Evolutionary conservation across 2,888 invertebrate species (phyloP), one percentile per base, ranked within the genome.

Genomic region (Trachelus troglodyta): DNA sequence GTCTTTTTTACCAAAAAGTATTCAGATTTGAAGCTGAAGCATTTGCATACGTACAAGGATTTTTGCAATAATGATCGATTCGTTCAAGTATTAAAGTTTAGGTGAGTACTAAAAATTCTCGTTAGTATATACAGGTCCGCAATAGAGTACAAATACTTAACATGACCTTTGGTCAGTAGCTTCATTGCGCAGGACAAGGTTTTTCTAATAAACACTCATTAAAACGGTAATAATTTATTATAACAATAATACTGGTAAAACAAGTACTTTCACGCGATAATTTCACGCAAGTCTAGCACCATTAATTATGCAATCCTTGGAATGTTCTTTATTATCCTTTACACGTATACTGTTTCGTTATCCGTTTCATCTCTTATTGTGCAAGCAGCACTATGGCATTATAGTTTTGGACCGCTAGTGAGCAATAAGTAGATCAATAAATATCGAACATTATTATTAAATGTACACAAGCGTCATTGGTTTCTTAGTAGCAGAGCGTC

Each of bases 41-140:
- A 91, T 81, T 87, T 92, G 23, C 86, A 91, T 30, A 91, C 92
- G 12, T 92, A 93, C 82, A 91, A 92, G 82, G 94, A 94, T 90
- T 93, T 93, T 85, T 93, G 92, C 87, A 92, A 92, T 76, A 93
- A 92, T 77, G 93, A 94, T 80, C 92, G 94, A 83, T 94, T 94
- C 86, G 93, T 94, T n/a, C 92, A 94, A 88, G 91, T 94, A 79
- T 87, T 91, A 81, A 93, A 92, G 85, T 78, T 88, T 80, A 71
- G 71, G 31, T 84, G 68, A 81, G 56, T 56, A 2, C 9, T 56
- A 23, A 9, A 56, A 56, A 23, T 1, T 56, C 23, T 56, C 6
- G 0, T 23, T 56, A 23, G 56, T 0, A 2, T 6, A 23, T 9
- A 9, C 23, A 56, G 23, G 1, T 56, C 23, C 9, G 23, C 56